These are phyloP conservation scores for Ataeniobius toweri DNA, from an alignment of 2,797 vertebrate species.

Conservation along the genomic window DNA sequence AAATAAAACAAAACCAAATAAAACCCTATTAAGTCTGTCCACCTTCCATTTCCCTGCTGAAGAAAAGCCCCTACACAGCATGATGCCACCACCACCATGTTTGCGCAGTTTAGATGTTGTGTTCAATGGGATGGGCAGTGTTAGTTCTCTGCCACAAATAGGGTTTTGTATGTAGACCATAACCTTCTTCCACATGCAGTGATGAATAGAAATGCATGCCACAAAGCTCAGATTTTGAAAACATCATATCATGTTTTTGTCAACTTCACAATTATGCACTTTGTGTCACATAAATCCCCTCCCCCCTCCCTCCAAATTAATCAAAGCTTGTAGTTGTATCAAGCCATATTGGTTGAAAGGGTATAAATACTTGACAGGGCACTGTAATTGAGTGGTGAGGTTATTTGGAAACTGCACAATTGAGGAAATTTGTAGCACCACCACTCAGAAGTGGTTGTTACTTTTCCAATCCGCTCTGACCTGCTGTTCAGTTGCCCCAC, in stretches of 20 bases:
- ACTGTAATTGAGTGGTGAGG: constrained; percentile 51
- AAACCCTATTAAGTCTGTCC: not conserved
- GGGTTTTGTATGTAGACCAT: not conserved
- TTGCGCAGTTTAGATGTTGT: not conserved
- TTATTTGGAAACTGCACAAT: constrained; percentile 69
- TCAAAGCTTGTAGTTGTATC: not conserved
- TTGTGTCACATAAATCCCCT: not conserved
- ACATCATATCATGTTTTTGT: not conserved
- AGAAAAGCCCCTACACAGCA: not conserved
- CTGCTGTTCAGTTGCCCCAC: constrained; percentile 53
- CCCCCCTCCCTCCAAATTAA: not conserved
- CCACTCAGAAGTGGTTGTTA: constrained; percentile 53
- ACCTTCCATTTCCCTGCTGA: not conserved
- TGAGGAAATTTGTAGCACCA: constrained; percentile 60
- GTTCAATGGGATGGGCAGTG: not conserved
- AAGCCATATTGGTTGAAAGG: not conserved
- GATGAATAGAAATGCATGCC: not conserved
- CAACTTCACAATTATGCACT: not conserved
- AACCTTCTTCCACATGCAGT: too few species aligned
- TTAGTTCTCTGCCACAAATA: not conserved
- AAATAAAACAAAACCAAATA: not conserved
- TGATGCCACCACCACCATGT: not conserved
- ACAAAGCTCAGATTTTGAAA: not conserved
- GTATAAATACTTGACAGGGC: not conserved
- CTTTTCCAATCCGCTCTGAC: constrained; percentile 53